Conservation (phyloP, 2,113 vertebrate genomes). For the Ceratotherium simum region DNA sequence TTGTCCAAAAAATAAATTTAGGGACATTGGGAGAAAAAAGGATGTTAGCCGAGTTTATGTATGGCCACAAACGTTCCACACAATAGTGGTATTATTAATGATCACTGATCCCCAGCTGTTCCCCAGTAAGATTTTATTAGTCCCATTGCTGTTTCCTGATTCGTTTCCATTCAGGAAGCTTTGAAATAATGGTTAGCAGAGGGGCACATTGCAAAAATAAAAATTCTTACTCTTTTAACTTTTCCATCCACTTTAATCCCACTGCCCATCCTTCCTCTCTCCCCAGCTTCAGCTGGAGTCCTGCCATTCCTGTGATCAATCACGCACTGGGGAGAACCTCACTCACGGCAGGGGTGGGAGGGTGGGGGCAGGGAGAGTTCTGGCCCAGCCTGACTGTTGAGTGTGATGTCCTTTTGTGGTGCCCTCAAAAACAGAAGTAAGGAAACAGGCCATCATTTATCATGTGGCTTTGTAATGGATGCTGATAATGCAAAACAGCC, state of each 20-base stretch:
- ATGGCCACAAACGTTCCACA: not conserved
- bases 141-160: slow-evolving; percentile 76
- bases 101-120: slow-evolving; percentile 63
- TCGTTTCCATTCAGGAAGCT: slow-evolving; percentile 81
- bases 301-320: slow-evolving; percentile 75
- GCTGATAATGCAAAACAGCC: slow-evolving; percentile 75
- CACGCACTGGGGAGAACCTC: not conserved
- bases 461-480: slow-evolving; percentile 49
- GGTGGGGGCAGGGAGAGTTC: not conserved
- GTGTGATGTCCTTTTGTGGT: slow-evolving; percentile 65
- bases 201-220: slow-evolving; percentile 74
- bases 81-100: not conserved
- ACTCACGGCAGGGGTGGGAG: not conserved
- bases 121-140: slow-evolving; percentile 70
- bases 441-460: slow-evolving; percentile 77
- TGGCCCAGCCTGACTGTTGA: slow-evolving; percentile 43
- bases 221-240: slow-evolving; percentile 74
- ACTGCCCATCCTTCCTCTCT: slow-evolving; percentile 59
- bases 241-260: slow-evolving; percentile 74
- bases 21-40: not conserved
- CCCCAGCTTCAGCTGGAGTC: slow-evolving; percentile 60
- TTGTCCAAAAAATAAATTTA: not conserved
- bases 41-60: not conserved
- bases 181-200: slow-evolving; percentile 83
- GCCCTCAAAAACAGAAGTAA: slow-evolving; percentile 68